phyloP scores from a whole-genome alignment of 2,113 vertebrate species.

The Actenoides hombroni region DNA sequence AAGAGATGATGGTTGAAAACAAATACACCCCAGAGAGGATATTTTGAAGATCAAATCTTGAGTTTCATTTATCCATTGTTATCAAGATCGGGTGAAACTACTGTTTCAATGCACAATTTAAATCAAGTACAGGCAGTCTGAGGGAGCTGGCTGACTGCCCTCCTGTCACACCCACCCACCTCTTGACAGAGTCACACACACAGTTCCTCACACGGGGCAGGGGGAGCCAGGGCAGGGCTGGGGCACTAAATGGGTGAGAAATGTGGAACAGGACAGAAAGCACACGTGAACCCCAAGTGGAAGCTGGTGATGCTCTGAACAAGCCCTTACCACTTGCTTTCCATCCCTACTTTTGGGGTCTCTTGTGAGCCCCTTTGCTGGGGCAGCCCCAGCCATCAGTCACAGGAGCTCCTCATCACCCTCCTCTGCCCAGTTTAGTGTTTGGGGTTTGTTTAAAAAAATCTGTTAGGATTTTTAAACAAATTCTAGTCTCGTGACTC shows the following conservation, averaged over 20 bases:
- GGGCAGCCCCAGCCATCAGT: neutral
- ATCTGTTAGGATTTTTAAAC: neutral
- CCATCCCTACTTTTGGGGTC: neutral
- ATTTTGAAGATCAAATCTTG: neutral
- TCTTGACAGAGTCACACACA: neutral
- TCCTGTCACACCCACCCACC: neutral
- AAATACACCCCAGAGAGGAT: neutral
- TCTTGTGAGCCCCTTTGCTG: neutral
- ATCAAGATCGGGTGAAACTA: neutral
- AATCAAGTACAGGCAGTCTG: neutral
- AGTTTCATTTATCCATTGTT: neutral
- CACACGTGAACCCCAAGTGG: rapidly evolving
- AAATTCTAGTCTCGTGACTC: neutral
- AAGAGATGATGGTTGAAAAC: neutral
- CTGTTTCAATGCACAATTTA: neutral
- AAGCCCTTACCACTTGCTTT: neutral
- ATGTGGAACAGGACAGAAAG: rapidly evolving
- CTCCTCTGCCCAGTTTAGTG: neutral
- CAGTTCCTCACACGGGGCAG: neutral
- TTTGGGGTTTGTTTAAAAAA: neutral
- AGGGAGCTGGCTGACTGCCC: neutral
- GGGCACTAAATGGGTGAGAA: neutral
- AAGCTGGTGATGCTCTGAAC: neutral
- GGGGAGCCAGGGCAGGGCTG: neutral
- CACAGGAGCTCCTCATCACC: neutral